These are phyloP conservation scores for Dromococcyx pavoninus DNA, from an alignment of 2,797 vertebrate species.

Conservation along the genomic window DNA sequence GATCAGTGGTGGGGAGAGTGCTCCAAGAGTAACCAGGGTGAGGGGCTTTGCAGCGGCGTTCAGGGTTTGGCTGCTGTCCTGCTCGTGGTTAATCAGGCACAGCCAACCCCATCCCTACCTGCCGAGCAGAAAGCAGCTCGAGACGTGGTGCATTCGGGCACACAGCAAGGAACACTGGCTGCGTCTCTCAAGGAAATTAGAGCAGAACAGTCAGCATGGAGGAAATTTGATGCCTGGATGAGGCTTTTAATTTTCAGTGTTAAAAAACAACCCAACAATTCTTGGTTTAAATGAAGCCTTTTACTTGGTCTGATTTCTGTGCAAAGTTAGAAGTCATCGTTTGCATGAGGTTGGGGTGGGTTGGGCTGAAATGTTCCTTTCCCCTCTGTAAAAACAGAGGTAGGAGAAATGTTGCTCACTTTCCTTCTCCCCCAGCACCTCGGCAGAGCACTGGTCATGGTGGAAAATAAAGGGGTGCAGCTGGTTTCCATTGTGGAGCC, in stretches of 20 bases:
- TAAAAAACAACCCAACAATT: not conserved
- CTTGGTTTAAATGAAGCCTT: not conserved
- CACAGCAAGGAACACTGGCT: not conserved
- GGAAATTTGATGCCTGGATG: not conserved
- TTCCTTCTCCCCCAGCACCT: not conserved
- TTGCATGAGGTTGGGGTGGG: not conserved
- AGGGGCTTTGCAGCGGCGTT: not conserved
- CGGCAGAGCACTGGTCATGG: not conserved
- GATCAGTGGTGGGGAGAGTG: constrained; percentile 46
- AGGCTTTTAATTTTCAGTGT: not conserved
- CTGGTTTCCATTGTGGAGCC: not conserved
- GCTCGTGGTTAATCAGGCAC: not conserved
- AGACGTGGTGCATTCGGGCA: fast-evolving
- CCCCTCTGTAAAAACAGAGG: not conserved
- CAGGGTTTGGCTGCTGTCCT: not conserved
- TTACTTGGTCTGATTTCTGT: not conserved
- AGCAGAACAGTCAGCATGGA: not conserved
- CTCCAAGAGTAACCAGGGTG: constrained; percentile 26
- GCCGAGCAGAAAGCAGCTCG: not conserved
- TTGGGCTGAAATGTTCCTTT: not conserved
- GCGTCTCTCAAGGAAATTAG: not conserved
- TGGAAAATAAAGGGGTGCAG: not conserved
- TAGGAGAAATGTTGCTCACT: not conserved
- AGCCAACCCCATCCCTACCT: not conserved
- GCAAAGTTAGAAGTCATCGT: not conserved